Evolutionary conservation across 1,140 invertebrate genomes (phyloP).

Genomic region (Dreissena rostriformis): DNA sequence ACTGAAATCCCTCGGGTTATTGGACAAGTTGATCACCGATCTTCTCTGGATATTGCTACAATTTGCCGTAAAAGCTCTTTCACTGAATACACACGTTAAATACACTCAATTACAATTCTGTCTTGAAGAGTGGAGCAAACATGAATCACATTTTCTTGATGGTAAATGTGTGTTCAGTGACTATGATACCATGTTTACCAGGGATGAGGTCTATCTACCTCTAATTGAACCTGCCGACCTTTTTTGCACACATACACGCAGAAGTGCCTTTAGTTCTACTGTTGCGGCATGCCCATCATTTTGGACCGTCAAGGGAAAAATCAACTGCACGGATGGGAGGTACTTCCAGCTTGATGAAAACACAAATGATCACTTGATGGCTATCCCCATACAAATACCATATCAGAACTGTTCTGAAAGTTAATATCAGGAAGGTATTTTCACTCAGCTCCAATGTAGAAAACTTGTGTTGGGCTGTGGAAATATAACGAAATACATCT

Average conservation of each 20-base stretch:
- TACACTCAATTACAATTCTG: not conserved
- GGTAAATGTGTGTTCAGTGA: slow-evolving; percentile 10
- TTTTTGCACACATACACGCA: slow-evolving; percentile 41
- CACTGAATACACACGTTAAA: slow-evolving; percentile 19
- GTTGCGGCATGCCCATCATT: slow-evolving; percentile 43
- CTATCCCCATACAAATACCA: slow-evolving; percentile 50
- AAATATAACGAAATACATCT: too few relatives aligned
- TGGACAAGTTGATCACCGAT: slow-evolving; percentile 54
- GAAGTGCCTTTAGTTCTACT: slow-evolving; percentile 24
- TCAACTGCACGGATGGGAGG: slow-evolving; percentile 32
- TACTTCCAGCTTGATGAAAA: not conserved
- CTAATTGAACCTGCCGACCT: slow-evolving; percentile 2
- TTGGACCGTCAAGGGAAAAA: slow-evolving; percentile 53
- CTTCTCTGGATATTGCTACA: slow-evolving; percentile 54
- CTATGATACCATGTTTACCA: not conserved
- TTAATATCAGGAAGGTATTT: too few relatives aligned
- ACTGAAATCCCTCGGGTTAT: slow-evolving; percentile 43
- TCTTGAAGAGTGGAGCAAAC: not conserved
- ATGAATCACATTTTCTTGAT: not conserved
- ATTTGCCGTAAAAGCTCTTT: slow-evolving; percentile 13
- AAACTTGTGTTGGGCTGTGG: not conserved
- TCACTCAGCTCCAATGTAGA: slow-evolving; percentile 22
- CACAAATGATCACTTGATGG: not conserved
- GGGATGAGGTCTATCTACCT: slow-evolving; percentile 3
- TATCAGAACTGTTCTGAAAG: too few relatives aligned